These are phyloP conservation scores for Keiferia lycopersicella DNA, from an alignment of 2,888 invertebrate species.

Conservation along the genomic window DNA sequence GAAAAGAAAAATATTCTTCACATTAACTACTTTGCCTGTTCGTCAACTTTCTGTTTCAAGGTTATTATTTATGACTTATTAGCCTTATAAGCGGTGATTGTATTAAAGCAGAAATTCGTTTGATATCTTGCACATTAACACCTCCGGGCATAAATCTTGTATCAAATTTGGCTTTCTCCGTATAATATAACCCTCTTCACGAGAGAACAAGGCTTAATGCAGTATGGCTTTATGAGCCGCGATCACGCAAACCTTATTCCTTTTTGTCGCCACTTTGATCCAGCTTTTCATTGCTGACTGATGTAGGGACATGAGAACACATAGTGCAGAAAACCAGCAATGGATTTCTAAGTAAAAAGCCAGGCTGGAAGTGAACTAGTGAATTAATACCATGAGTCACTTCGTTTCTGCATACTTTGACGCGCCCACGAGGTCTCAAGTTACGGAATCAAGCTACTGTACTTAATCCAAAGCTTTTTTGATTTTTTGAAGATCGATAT, in stretches of 20 bases:
- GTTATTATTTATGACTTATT: background rate
- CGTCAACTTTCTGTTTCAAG: background rate
- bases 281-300: no score
- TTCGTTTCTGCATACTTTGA: constrained; percentile 20
- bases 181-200: constrained; percentile 14
- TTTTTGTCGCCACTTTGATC: background rate
- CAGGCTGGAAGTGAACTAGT: no score
- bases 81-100: background rate
- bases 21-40: background rate
- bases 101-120: constrained; percentile 15
- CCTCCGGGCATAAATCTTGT: constrained; percentile 18
- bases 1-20: no score
- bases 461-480: constrained; percentile 12
- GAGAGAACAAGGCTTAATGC: constrained; percentile 19
- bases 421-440: constrained; percentile 17
- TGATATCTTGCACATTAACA: constrained; percentile 21
- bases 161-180: constrained; percentile 16
- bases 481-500: constrained; percentile 17
- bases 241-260: constrained; percentile 9
- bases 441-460: constrained; percentile 19
- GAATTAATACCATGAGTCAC: background rate
- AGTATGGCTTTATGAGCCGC: constrained; percentile 9
- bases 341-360: no score
- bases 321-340: background rate
- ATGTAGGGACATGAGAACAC: background rate